phyloP scores from a whole-genome alignment of 2,888 invertebrate genomes.

The Myopa tessellatipennis region DNA sequence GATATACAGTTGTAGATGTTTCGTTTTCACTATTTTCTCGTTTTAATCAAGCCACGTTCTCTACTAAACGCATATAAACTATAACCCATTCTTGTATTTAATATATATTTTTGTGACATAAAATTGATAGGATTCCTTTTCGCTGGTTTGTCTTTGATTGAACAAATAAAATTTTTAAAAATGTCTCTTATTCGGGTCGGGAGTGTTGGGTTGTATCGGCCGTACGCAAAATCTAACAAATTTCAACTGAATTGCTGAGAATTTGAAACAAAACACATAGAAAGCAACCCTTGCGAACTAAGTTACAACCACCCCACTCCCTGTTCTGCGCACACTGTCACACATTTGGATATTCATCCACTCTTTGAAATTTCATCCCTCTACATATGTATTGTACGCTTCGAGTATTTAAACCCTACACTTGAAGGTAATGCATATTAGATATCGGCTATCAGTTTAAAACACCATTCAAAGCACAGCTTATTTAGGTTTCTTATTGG shows the following conservation, averaged over 20 bases:
- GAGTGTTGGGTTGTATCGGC: slow-evolving; percentile 15
- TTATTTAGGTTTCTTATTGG: no score
- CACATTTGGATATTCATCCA: no score
- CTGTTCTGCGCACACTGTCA: background rate
- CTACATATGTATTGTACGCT: no score
- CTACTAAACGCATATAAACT: background rate
- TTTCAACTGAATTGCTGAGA: slow-evolving; percentile 40
- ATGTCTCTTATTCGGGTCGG: slow-evolving; percentile 11
- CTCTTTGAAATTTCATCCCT: no score
- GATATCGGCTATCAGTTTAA: no score
- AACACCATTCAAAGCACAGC: no score
- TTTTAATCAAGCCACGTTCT: slow-evolving; percentile 1
- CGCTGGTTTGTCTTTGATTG: slow-evolving; percentile 17
- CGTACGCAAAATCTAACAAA: slow-evolving; percentile 35
- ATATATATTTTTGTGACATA: background rate
- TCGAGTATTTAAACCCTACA: no score
- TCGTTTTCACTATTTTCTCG: background rate
- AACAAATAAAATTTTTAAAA: background rate
- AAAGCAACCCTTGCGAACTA: slow-evolving; percentile 25
- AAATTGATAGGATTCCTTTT: background rate
- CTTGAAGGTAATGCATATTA: no score
- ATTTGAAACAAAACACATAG: slow-evolving; percentile 2
- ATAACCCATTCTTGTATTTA: background rate
- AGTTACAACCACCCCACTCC: slow-evolving; percentile 4
- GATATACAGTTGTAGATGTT: background rate